Evolutionary conservation across 2,888 invertebrate species (phyloP).

Genomic region (Drosophila differens): DNA sequence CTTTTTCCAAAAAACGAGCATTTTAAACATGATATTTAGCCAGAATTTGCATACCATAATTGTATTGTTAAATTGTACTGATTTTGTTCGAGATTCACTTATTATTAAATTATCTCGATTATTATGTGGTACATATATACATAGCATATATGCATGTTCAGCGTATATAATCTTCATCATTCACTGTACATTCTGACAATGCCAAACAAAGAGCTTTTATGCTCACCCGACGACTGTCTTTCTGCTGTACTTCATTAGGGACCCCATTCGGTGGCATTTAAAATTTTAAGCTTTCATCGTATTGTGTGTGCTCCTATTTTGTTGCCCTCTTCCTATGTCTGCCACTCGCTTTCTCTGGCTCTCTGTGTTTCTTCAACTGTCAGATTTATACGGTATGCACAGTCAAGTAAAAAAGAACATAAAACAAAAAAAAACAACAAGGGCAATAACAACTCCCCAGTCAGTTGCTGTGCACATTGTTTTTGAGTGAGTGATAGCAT

Average conservation of each 20-base stretch:
- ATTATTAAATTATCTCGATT: neutral
- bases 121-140: neutral
- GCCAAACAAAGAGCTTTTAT: conserved; percentile 17
- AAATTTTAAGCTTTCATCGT: conserved; percentile 49
- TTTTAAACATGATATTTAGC: neutral
- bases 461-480: conserved; percentile 17
- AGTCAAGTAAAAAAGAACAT: conserved; percentile 44
- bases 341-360: neutral
- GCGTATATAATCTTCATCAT: neutral
- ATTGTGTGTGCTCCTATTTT: conserved; percentile 5
- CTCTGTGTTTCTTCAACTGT: conserved; percentile 43
- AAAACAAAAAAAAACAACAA: conserved; percentile 27
- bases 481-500: conserved; percentile 46
- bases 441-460: conserved; percentile 43
- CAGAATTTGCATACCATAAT: neutral
- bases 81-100: neutral
- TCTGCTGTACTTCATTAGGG: conserved; percentile 33
- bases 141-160: neutral
- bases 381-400: conserved; percentile 67
- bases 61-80: neutral
- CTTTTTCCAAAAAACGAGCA: neutral
- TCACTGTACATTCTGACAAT: neutral
- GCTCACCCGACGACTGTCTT: conserved; percentile 4
- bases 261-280: conserved; percentile 40
- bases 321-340: neutral